Evolutionary conservation across 2,113 vertebrate genomes (phyloP).

Genomic region (Spea bombifrons): DNA sequence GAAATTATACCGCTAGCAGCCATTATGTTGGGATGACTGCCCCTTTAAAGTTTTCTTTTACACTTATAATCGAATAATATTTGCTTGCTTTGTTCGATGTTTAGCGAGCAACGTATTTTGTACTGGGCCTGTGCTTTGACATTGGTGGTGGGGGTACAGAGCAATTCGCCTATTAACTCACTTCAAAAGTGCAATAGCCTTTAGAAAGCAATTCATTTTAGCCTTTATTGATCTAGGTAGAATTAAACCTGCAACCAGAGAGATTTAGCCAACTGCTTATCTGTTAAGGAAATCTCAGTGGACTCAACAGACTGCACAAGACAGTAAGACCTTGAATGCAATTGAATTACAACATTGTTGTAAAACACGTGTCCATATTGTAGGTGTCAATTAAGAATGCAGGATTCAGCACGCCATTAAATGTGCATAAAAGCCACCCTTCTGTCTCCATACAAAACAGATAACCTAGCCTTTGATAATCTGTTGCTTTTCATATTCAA

Average conservation of each 20-base stretch:
- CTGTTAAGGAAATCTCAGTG: slow-evolving; percentile 27
- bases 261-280: slow-evolving; percentile 39
- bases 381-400: slow-evolving; percentile 27
- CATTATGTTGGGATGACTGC: too few relatives aligned
- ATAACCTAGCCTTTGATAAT: too few relatives aligned
- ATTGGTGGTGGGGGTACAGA: neutral
- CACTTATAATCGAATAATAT: too few relatives aligned
- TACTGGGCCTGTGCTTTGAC: neutral
- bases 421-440: neutral
- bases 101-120: neutral
- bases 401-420: neutral
- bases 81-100: too few relatives aligned
- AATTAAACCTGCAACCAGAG: slow-evolving; percentile 33
- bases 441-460: too few relatives aligned
- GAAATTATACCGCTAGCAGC: too few relatives aligned
- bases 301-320: slow-evolving; percentile 19
- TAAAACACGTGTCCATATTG: slow-evolving; percentile 25
- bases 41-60: too few relatives aligned
- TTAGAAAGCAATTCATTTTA: slow-evolving; percentile 39
- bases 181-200: slow-evolving; percentile 40
- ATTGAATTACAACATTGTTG: slow-evolving; percentile 22
- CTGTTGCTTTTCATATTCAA: too few relatives aligned
- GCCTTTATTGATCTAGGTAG: slow-evolving; percentile 39
- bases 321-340: slow-evolving; percentile 22
- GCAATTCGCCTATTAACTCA: slow-evolving; percentile 37